Evolutionary conservation across 2,797 vertebrate genomes (phyloP).

Genomic region (Enteromius trimaculatus): DNA sequence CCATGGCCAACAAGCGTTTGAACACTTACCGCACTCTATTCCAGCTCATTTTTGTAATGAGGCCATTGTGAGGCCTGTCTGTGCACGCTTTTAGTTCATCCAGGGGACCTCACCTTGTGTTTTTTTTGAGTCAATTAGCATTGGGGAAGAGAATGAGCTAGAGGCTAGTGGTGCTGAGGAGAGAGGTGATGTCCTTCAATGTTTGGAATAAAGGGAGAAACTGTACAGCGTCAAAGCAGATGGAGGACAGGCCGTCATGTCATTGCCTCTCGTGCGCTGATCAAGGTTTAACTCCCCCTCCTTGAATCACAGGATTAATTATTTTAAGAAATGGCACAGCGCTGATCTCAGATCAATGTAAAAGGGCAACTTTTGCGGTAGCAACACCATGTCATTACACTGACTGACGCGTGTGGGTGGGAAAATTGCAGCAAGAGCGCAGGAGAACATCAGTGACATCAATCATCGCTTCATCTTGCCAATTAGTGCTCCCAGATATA

Average conservation of each 20-base stretch:
- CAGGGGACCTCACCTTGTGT: slow-evolving; percentile 35
- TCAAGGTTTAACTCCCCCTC: slow-evolving; percentile 38
- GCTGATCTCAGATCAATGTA: slow-evolving; percentile 49
- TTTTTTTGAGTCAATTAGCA: slow-evolving; percentile 61
- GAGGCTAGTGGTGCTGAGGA: slow-evolving; percentile 57
- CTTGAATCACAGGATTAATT: slow-evolving; percentile 45
- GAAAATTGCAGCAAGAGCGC: slow-evolving; percentile 36
- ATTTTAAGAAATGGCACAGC: slow-evolving; percentile 29
- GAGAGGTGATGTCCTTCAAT: slow-evolving; percentile 53
- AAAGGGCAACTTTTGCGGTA: slow-evolving; percentile 34
- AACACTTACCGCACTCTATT: slow-evolving; percentile 36
- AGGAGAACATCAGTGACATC: slow-evolving; percentile 54
- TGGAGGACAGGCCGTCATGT: slow-evolving; percentile 14
- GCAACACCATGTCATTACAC: slow-evolving; percentile 48
- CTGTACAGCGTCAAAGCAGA: slow-evolving; percentile 44
- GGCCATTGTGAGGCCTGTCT: slow-evolving; percentile 52
- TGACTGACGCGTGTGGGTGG: slow-evolving; percentile 54
- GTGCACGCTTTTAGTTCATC: slow-evolving; percentile 45
- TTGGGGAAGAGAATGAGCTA: slow-evolving; percentile 47
- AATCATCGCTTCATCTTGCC: slow-evolving; percentile 59
- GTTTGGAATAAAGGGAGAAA: slow-evolving; percentile 45
- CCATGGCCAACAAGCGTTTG: slow-evolving; percentile 40
- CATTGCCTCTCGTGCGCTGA: slow-evolving; percentile 41
- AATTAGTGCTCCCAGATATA: slow-evolving; percentile 56
- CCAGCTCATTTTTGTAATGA: slow-evolving; percentile 49